Evolutionary conservation across 2,797 vertebrate species (phyloP), one percentile per base, ranked within the genome.

Genomic region (Morus bassanus): DNA sequence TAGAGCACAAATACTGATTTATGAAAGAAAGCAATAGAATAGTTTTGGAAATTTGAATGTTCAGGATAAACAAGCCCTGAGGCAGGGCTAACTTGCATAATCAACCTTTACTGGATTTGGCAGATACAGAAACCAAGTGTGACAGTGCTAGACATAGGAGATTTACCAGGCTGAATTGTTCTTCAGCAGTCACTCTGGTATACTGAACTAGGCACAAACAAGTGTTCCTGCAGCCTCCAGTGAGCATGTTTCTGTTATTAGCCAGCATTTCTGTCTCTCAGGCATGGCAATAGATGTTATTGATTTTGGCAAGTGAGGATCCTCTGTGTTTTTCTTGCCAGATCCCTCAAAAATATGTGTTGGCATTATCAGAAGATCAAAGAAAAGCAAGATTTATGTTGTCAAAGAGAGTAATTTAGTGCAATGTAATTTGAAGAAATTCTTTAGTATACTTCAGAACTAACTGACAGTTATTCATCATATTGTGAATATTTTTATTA

Each of bases 31-130:
- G 46, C 41, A 83, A 94, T 83, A 94, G 78, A 95, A 95, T 59
- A 91, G 84, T 89, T 95, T 78, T 88, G 60, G 84, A 97, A 93
- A 94, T 94, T 69, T 81, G 78, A 91, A 85, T 92, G 86, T 72
- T 95, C 56, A 63, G 43, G 86, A 64, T 19, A 91, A 91, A 91
- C 81, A 92, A 91, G 84, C 90, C 94, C 84, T 65, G 50, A 80
- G 90, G 92, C 95, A 93, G 81, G 72, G 41, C 50, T 93, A 86
- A 89, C 84, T 96, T 85, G 64, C 43, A 41, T 72, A 89, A 89
- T 88, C 2, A 2, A 64, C 33, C 54, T 57, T 87, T 83, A 59
- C 68, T 57, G 39, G 53, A 56, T 80, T 72, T 95, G 94, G 84
- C 90, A 96, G 93, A 30, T 78, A 45, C 7, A 54, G 75, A 95